These are phyloP conservation scores for Amphiprion clarkii DNA, from an alignment of 2,797 vertebrate genomes.

Conservation along the genomic window DNA sequence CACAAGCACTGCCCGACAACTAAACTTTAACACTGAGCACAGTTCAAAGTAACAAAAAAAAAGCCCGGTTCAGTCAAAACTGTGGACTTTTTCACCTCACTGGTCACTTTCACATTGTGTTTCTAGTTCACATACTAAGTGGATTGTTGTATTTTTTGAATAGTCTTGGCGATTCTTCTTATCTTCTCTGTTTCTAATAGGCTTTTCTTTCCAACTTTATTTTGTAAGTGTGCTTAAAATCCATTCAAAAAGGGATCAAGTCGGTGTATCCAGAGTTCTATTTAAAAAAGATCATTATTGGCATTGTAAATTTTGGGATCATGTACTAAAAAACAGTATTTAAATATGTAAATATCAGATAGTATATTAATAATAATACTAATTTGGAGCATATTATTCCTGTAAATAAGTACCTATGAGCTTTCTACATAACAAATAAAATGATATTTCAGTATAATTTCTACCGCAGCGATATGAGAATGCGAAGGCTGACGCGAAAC, in stretches of 20 bases:
- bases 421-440: slow-evolving; percentile 85
- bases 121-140: slow-evolving; percentile 19
- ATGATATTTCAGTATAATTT: slow-evolving; percentile 91
- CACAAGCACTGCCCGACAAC: slow-evolving; percentile 22
- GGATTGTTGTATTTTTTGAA: slow-evolving; percentile 14
- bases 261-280: slow-evolving; percentile 5
- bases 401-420: slow-evolving; percentile 94
- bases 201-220: slow-evolving; percentile 35
- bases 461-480: slow-evolving; percentile 89
- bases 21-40: slow-evolving; percentile 22
- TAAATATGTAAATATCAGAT: slow-evolving; percentile 89
- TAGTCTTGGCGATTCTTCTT: slow-evolving; percentile 20
- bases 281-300: slow-evolving; percentile 41
- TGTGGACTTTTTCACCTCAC: slow-evolving; percentile 20
- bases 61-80: slow-evolving; percentile 15
- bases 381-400: slow-evolving; percentile 81
- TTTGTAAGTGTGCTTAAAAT: slow-evolving; percentile 28
- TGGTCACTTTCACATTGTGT: slow-evolving; percentile 11
- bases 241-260: slow-evolving; percentile 5
- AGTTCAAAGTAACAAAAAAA: slow-evolving; percentile 9
- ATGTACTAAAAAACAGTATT: slow-evolving; percentile 77
- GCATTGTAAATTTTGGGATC: slow-evolving; percentile 50
- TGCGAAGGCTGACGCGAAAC: slow-evolving; percentile 86
- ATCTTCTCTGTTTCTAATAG: slow-evolving; percentile 16
- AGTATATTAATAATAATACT: slow-evolving; percentile 81